These are phyloP conservation scores for Mythimna albipuncta DNA, from an alignment of 2,888 invertebrate species.

Conservation along the genomic window DNA sequence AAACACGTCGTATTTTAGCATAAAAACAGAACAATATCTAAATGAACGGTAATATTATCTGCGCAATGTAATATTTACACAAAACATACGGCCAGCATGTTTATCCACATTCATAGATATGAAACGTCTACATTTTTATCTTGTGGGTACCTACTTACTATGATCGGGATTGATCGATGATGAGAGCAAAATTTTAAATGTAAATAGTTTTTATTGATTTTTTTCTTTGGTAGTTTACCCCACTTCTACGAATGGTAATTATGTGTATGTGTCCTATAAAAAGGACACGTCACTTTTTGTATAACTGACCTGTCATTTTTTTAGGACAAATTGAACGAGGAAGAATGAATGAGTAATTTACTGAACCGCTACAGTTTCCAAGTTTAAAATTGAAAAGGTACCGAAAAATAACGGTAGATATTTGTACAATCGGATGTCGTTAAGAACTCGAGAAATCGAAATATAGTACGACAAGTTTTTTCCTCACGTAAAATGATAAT, in stretches of 20 bases:
- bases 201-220: not conserved
- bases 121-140: slow-evolving; percentile 42
- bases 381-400: not conserved
- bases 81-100: slow-evolving; percentile 49
- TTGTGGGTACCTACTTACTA: not conserved
- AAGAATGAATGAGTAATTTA: not conserved
- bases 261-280: too few relatives aligned
- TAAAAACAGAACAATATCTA: slow-evolving; percentile 26
- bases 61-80: slow-evolving; percentile 62
- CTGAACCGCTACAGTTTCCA: not conserved
- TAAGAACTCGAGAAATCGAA: not conserved
- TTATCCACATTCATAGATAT: slow-evolving; percentile 29
- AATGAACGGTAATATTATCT: slow-evolving; percentile 39
- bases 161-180: slow-evolving; percentile 15
- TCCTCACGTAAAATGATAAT: slow-evolving; percentile 21
- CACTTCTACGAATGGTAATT: not conserved
- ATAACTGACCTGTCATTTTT: not conserved
- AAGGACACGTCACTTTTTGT: not conserved
- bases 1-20: not conserved
- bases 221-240: not conserved
- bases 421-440: not conserved
- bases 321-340: not conserved
- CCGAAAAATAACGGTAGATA: not conserved
- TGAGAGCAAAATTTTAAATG: slow-evolving; percentile 2
- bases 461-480: slow-evolving; percentile 11